Evolutionary conservation across 2,797 vertebrate genomes (phyloP).

Genomic region (Oryzias sinensis): DNA sequence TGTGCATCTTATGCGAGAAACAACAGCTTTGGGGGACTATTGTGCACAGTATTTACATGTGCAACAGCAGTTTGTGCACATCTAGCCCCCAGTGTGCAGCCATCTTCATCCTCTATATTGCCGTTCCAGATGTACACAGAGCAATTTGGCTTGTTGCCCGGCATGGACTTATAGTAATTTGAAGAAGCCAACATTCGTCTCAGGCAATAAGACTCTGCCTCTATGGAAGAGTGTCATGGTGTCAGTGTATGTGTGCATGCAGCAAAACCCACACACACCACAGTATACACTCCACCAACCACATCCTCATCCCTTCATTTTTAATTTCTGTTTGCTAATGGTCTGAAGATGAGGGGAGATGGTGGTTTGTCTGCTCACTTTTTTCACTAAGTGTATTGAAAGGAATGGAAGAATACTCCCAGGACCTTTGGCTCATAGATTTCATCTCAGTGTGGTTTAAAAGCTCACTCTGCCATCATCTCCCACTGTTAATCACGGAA

Average conservation of each 20-base stretch:
- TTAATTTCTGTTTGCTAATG: slow-evolving; percentile 65
- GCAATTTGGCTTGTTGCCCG: slow-evolving; percentile 44
- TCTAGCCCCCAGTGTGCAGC: slow-evolving; percentile 11
- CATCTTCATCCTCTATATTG: slow-evolving; percentile 31
- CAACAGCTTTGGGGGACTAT: background rate
- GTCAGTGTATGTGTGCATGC: slow-evolving; percentile 14
- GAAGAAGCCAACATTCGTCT: slow-evolving; percentile 56
- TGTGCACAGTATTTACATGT: slow-evolving; percentile 1
- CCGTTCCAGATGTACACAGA: slow-evolving; percentile 32
- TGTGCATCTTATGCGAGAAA: background rate
- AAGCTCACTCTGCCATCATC: slow-evolving; percentile 47
- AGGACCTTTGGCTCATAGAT: slow-evolving; percentile 40
- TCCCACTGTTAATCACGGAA: slow-evolving; percentile 55
- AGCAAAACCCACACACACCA: slow-evolving; percentile 13
- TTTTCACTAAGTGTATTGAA: slow-evolving; percentile 12
- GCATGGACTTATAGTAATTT: slow-evolving; percentile 53
- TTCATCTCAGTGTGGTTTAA: slow-evolving; percentile 63
- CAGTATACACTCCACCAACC: slow-evolving; percentile 19
- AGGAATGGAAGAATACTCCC: too few species aligned
- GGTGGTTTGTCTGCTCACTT: slow-evolving; percentile 50
- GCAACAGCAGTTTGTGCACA: background rate
- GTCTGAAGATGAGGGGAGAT: slow-evolving; percentile 44
- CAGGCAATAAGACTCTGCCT: slow-evolving; percentile 38
- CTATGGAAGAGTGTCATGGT: slow-evolving; percentile 34
- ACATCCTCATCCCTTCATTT: slow-evolving; percentile 38